Evolutionary conservation across 2,888 invertebrate genomes (phyloP).

Genomic region (Acanthoscelides obtectus): DNA sequence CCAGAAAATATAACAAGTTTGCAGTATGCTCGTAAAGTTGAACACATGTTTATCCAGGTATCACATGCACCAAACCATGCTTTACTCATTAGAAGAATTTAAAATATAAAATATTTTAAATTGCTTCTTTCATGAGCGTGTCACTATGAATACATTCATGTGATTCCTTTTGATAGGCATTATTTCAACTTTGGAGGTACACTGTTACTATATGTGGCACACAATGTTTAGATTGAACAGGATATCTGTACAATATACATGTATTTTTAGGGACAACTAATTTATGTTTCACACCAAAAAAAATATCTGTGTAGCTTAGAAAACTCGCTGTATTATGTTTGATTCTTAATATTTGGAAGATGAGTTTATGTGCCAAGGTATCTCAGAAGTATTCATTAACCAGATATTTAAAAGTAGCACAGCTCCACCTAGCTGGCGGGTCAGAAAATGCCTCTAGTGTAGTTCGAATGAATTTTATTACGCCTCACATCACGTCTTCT

Average conservation of each 20-base stretch:
- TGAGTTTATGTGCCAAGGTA: conserved; percentile 20
- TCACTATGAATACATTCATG: too few species aligned
- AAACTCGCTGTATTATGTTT: conserved; percentile 40
- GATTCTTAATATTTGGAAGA: conserved; percentile 16
- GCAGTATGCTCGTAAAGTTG: background rate
- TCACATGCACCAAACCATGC: too few species aligned
- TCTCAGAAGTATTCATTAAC: conserved; percentile 10
- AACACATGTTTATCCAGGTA: background rate
- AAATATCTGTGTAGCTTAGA: conserved; percentile 42
- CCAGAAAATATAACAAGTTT: background rate
- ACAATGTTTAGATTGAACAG: background rate
- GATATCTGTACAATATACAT: background rate
- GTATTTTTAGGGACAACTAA: conserved; percentile 19
- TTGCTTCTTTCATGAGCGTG: too few species aligned
- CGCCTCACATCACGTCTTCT: too few species aligned
- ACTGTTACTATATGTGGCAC: background rate
- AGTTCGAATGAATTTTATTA: too few species aligned
- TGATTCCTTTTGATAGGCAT: too few species aligned
- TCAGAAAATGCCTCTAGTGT: background rate
- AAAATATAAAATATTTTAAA: too few species aligned
- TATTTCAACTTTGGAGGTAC: background rate
- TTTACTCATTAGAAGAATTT: too few species aligned
- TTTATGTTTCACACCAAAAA: conserved; percentile 22
- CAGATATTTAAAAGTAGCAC: conserved; percentile 1
- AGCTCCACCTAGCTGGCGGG: background rate